Conservation (phyloP, 2,113 vertebrate genomes). For the Elaphurus davidianus region DNA sequence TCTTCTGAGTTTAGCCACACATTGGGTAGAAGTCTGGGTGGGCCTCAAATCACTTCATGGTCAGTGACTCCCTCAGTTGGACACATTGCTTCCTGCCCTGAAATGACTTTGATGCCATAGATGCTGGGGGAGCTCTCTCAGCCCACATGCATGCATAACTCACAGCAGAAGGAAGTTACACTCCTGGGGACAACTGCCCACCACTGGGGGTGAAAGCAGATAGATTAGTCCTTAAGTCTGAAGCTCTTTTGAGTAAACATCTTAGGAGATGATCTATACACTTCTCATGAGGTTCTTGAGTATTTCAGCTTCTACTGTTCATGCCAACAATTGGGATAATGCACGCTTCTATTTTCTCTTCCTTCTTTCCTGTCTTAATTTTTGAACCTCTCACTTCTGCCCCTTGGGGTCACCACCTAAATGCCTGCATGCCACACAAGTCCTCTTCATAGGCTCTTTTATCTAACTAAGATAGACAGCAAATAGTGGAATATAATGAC, state of each 20-base stretch:
- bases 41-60: background rate
- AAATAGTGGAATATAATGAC: background rate
- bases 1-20: background rate
- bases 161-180: background rate
- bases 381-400: background rate
- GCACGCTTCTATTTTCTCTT: background rate
- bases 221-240: background rate
- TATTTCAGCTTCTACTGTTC: background rate
- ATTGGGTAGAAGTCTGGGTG: background rate
- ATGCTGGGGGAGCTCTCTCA: background rate
- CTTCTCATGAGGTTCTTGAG: background rate
- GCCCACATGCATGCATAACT: background rate
- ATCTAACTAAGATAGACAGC: background rate
- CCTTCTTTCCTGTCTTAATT: background rate
- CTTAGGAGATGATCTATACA: background rate
- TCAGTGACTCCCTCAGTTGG: background rate
- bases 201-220: background rate
- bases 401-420: background rate
- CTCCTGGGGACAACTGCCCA: background rate
- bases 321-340: background rate
- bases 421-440: background rate
- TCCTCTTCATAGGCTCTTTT: background rate
- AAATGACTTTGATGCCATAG: background rate
- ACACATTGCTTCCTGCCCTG: background rate
- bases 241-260: background rate